Percentiles rank a stretch among this genome's conserved stretches.
Conservation (phyloP, 2,113 vertebrate genomes). For the Callospermophilus lateralis region DNA sequence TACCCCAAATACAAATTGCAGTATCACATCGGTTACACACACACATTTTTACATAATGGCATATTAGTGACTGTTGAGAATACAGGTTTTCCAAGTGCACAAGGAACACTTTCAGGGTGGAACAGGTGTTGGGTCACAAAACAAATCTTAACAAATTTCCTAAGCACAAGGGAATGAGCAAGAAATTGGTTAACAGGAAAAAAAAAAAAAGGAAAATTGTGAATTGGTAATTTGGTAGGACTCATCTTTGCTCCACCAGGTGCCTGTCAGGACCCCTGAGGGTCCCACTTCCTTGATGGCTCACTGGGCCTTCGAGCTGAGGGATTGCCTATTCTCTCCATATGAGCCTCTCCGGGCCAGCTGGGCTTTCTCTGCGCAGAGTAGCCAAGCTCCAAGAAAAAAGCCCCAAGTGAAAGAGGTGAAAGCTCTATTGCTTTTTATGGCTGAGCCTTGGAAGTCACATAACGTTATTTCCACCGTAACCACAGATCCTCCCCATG, state of each 20-base stretch:
- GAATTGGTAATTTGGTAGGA: background rate
- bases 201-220: background rate
- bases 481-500: background rate
- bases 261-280: background rate
- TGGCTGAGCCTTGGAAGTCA: background rate
- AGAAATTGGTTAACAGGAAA: background rate
- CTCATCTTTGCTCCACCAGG: background rate
- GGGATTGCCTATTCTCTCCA: background rate
- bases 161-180: background rate
- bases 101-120: background rate
- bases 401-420: background rate
- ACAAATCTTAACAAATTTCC: conserved; percentile 7
- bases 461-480: background rate
- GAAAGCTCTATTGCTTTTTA: background rate
- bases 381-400: background rate
- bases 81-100: background rate
- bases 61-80: no score
- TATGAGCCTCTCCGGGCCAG: background rate
- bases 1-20: no score
- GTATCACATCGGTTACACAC: no score
- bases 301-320: background rate
- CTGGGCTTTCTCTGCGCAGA: background rate
- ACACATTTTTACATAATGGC: no score
- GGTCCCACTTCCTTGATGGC: background rate
- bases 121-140: background rate